These are phyloP conservation scores for Caligus rogercresseyi DNA, from an alignment of 1,140 invertebrate species.

Conservation along the genomic window DNA sequence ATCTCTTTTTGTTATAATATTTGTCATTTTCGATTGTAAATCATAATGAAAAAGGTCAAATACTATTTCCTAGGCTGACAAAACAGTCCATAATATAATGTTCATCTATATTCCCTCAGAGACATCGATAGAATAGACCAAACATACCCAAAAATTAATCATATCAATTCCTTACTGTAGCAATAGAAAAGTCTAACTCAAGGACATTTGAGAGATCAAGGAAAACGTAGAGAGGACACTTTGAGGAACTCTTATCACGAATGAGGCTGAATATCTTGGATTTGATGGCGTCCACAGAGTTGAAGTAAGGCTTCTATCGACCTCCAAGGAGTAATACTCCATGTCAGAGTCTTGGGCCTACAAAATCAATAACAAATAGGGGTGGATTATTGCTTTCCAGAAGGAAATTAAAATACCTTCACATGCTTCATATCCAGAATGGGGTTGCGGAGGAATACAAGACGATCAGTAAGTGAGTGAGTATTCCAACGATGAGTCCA, in stretches of 20 bases:
- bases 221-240: neutral
- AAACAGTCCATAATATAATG: too few relatives aligned
- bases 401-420: neutral
- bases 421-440: neutral
- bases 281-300: conserved; percentile 10
- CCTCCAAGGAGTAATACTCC: neutral
- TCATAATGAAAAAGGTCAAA: too few relatives aligned
- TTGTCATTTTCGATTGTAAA: too few relatives aligned
- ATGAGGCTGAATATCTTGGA: conserved; percentile 2
- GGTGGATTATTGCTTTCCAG: neutral
- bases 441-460: conserved; percentile 1
- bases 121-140: too few relatives aligned
- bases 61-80: too few relatives aligned
- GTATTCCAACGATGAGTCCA: conserved; percentile 6
- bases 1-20: too few relatives aligned
- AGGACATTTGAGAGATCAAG: neutral
- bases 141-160: neutral
- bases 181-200: neutral
- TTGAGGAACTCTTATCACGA: neutral
- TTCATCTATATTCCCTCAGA: too few relatives aligned
- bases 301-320: conserved; percentile 9
- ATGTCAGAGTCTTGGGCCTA: neutral
- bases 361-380: neutral
- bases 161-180: neutral
- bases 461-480: conserved; percentile 6